These are phyloP conservation scores for Ptiloglossa arizonensis DNA, from an alignment of 1,140 invertebrate species.

Conservation along the genomic window DNA sequence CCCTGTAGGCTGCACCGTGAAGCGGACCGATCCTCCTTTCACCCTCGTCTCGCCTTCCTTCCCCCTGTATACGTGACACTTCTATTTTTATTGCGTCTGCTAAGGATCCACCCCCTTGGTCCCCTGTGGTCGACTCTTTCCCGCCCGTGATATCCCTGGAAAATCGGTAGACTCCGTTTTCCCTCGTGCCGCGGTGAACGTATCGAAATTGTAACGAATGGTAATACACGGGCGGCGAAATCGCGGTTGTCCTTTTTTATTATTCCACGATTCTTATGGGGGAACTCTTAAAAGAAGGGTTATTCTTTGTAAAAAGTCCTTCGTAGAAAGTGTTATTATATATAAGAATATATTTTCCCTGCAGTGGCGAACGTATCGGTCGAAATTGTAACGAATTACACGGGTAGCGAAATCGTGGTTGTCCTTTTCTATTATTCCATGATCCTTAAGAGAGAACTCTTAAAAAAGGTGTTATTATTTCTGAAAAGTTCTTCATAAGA, in stretches of 20 bases:
- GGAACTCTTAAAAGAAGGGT: no score
- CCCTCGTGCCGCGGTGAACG: slow-evolving; percentile 6
- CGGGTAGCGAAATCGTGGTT: background rate
- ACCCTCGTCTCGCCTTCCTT: slow-evolving; percentile 5
- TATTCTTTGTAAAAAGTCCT: no score
- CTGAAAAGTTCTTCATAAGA: no score
- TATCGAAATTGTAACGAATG: slow-evolving; percentile 31
- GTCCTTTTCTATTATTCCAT: background rate
- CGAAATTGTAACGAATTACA: slow-evolving; percentile 25
- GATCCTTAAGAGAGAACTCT: no score
- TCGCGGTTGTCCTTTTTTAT: background rate
- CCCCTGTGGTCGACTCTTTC: slow-evolving; percentile 63
- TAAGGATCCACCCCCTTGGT: slow-evolving; percentile 50
- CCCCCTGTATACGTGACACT: slow-evolving; percentile 19
- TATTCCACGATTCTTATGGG: background rate
- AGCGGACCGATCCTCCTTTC: background rate
- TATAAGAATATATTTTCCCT: no score
- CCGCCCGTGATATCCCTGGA: slow-evolving; percentile 22
- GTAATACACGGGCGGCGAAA: background rate
- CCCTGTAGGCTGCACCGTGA: slow-evolving; percentile 13
- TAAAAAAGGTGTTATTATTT: no score
- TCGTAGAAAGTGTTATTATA: no score
- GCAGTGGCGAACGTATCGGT: no score
- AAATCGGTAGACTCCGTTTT: slow-evolving; percentile 31
- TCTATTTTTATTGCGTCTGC: slow-evolving; percentile 59